phyloP scores from a whole-genome alignment of 2,888 invertebrate species.

The Nephrocerus scutellatus region DNA sequence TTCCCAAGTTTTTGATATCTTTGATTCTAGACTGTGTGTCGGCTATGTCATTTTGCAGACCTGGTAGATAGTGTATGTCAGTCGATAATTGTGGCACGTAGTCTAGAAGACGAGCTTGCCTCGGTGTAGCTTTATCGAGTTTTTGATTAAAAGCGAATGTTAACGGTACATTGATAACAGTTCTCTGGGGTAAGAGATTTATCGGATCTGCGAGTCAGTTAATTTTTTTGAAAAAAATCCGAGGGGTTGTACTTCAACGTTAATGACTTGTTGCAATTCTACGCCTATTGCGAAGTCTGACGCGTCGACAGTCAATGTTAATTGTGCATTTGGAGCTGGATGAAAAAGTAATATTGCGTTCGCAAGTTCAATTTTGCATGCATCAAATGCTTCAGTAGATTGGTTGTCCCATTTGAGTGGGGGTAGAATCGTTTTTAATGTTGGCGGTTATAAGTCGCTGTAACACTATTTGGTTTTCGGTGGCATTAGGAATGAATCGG shows the following conservation, averaged over 20 bases:
- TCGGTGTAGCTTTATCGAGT: too few relatives aligned
- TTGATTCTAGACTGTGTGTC: slow-evolving; percentile 7
- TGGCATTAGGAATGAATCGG: slow-evolving; percentile 2
- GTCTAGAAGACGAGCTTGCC: slow-evolving; percentile 1
- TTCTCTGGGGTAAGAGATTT: slow-evolving; percentile 39
- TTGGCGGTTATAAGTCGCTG: slow-evolving; percentile 1
- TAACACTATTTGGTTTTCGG: slow-evolving; percentile 4
- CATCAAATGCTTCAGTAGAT: slow-evolving; percentile 2
- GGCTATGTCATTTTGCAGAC: too few relatives aligned
- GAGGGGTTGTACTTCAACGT: too few relatives aligned
- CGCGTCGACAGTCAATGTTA: slow-evolving; percentile 4
- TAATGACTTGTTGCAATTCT: slow-evolving; percentile 6
- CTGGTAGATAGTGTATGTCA: slow-evolving; percentile 1
- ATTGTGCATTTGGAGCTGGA: slow-evolving; percentile 1
- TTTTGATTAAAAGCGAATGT: neutral
- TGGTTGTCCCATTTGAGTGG: slow-evolving; percentile 8
- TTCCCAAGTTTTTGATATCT: neutral
- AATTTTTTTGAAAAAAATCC: too few relatives aligned
- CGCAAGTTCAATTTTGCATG: slow-evolving; percentile 4
- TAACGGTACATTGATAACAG: slow-evolving; percentile 36
- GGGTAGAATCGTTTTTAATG: slow-evolving; percentile 8
- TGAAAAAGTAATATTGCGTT: slow-evolving; percentile 3
- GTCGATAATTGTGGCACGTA: slow-evolving; percentile 6
- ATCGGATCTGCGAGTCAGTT: slow-evolving; percentile 30
- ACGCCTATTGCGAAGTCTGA: slow-evolving; percentile 8